Evolutionary conservation across 2,888 invertebrate genomes (phyloP).

Genomic region (Ochropleura leucogaster): DNA sequence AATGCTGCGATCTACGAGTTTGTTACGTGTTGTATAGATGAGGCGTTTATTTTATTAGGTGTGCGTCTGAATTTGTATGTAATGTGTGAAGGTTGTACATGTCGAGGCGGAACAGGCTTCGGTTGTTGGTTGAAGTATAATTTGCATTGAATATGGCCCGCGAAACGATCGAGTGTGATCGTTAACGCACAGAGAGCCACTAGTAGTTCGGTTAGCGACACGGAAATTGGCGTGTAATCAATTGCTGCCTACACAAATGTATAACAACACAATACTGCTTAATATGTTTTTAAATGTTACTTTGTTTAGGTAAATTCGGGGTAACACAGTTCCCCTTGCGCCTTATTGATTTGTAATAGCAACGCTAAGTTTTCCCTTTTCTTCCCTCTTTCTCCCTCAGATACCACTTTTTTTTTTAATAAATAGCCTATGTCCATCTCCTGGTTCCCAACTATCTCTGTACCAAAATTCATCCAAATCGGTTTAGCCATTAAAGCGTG

Average conservation of each 20-base stretch:
- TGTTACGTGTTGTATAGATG: slow-evolving; percentile 27
- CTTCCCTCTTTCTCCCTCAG: no score
- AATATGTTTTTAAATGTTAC: background rate
- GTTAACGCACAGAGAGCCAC: slow-evolving; percentile 24
- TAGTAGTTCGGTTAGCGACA: slow-evolving; percentile 23
- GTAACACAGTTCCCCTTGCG: no score
- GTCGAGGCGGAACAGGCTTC: slow-evolving; percentile 46
- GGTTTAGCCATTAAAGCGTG: no score
- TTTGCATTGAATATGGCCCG: slow-evolving; percentile 74
- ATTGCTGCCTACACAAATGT: slow-evolving; percentile 1
- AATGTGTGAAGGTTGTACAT: slow-evolving; percentile 51
- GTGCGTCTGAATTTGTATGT: slow-evolving; percentile 53
- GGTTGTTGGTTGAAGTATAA: slow-evolving; percentile 64
- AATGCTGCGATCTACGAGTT: slow-evolving; percentile 12
- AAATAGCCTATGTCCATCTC: no score
- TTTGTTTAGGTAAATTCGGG: background rate
- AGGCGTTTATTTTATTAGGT: slow-evolving; percentile 46
- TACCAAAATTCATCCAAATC: no score
- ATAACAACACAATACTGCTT: background rate
- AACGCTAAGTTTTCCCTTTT: no score
- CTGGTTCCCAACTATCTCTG: no score
- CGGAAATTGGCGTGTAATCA: slow-evolving; percentile 31
- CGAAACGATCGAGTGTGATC: slow-evolving; percentile 57
- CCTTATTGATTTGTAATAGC: no score
- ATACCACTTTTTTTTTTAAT: no score